A percentile compares a stretch with the other conserved stretches of the same genome.
Evolutionary conservation across 2,888 invertebrate genomes (phyloP).

Genomic region (Leptopilina syphax): DNA sequence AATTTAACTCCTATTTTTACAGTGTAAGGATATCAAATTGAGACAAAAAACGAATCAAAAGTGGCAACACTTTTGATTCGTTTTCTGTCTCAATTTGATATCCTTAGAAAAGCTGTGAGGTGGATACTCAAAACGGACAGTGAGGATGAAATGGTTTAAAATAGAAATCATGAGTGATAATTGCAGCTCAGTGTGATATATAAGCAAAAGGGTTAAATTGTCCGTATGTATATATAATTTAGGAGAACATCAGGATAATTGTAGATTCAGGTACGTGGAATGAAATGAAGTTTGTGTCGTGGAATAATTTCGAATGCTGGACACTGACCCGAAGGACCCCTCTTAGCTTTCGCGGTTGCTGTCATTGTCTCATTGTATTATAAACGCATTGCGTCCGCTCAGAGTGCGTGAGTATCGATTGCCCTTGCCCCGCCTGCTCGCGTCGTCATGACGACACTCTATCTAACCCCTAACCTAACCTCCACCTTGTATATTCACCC

Average conservation of each 20-base stretch:
- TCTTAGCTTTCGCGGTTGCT: slow-evolving; percentile 61
- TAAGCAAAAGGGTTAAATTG: too few relatives aligned
- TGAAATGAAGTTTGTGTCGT: slow-evolving; percentile 6
- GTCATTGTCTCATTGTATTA: slow-evolving; percentile 73
- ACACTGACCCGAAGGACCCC: slow-evolving; percentile 49
- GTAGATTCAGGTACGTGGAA: background rate
- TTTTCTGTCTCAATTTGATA: too few relatives aligned
- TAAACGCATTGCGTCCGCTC: slow-evolving; percentile 71
- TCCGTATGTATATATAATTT: too few relatives aligned
- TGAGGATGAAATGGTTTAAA: too few relatives aligned
- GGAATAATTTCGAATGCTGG: slow-evolving; percentile 2
- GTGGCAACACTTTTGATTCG: too few relatives aligned
- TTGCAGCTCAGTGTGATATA: too few relatives aligned
- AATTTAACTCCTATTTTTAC: too few relatives aligned
- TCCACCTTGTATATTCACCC: slow-evolving; percentile 65
- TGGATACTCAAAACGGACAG: too few relatives aligned
- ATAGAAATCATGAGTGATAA: too few relatives aligned
- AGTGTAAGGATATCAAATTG: too few relatives aligned
- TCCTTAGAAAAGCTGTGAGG: too few relatives aligned
- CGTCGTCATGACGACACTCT: slow-evolving; percentile 80
- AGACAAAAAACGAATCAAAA: too few relatives aligned
- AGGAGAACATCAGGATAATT: background rate
- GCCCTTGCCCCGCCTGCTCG: slow-evolving; percentile 80
- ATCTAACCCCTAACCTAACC: slow-evolving; percentile 71
- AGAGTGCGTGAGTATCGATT: slow-evolving; percentile 83